These are phyloP conservation scores for Luidia sarsii DNA, from an alignment of 53 echinoderm and acorn worm species.

Conservation along the genomic window DNA sequence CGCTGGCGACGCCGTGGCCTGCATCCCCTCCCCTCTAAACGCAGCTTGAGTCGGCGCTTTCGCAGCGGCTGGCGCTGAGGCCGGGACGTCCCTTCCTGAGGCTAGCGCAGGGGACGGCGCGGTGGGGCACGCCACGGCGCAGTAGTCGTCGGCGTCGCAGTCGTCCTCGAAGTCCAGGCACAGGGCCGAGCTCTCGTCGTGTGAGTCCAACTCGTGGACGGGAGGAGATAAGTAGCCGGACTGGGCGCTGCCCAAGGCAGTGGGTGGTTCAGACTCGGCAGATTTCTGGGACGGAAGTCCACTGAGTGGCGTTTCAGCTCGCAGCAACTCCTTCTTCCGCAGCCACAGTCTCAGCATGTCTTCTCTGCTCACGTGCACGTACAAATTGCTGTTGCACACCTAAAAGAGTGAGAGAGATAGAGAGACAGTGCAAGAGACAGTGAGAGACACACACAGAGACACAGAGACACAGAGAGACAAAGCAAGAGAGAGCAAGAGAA, in stretches of 20 bases:
- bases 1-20: neutral
- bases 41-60: no score
- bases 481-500: no score
- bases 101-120: neutral
- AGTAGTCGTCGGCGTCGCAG: conserved; percentile 37
- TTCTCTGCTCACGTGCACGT: conserved; percentile 59
- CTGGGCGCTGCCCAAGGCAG: neutral
- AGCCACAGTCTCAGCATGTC: conserved; percentile 80
- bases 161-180: conserved; percentile 50
- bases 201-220: conserved; percentile 19
- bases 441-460: no score
- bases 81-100: neutral
- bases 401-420: no score
- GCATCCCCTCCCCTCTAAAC: neutral
- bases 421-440: no score
- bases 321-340: conserved; percentile 29
- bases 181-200: conserved; percentile 30
- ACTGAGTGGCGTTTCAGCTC: neutral
- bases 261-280: no score
- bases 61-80: neutral
- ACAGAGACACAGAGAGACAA: no score
- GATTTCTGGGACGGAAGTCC: no score
- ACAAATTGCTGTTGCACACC: conserved; percentile 80
- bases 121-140: conserved; percentile 13
- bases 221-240: conserved; percentile 10